A percentile compares a stretch with the other conserved stretches of the same genome.
Conservation (phyloP, 2,797 vertebrate genomes). For the Cossypha caffra region DNA sequence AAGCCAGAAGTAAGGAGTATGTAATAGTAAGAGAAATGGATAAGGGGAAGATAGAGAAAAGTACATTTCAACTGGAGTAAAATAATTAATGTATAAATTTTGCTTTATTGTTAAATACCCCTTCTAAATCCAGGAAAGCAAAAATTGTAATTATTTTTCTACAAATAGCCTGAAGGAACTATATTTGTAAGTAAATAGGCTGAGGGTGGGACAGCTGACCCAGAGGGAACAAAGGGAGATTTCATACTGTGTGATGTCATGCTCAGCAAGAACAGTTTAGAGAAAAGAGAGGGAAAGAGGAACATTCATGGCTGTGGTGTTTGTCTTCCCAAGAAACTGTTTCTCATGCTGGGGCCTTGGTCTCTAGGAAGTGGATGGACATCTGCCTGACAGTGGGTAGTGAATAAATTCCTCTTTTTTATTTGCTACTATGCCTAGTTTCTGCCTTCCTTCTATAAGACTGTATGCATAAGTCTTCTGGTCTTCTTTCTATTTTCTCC, state of each 20-base stretch:
- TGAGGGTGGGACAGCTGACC: neutral
- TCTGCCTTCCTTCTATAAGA: neutral
- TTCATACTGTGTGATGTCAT: neutral
- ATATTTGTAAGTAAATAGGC: neutral
- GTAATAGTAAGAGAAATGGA: neutral
- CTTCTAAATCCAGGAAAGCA: neutral
- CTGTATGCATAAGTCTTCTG: neutral
- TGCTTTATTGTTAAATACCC: neutral
- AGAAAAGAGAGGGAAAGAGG: neutral
- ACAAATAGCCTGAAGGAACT: neutral
- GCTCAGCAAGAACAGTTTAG: neutral
- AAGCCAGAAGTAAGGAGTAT: neutral
- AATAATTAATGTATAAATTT: neutral
- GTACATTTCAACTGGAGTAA: neutral
- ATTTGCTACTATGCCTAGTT: neutral
- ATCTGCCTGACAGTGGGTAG: neutral
- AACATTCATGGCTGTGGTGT: neutral
- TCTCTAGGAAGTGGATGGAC: neutral
- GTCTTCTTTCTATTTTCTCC: neutral
- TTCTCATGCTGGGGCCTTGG: neutral
- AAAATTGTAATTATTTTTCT: neutral
- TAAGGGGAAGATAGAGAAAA: neutral
- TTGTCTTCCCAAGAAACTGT: neutral
- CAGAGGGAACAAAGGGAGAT: neutral
- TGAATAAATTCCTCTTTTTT: neutral